A percentile compares a stretch with the other conserved stretches of the same genome.
phyloP scores from a whole-genome alignment of 2,113 vertebrate species.

The Myodes glareolus region DNA sequence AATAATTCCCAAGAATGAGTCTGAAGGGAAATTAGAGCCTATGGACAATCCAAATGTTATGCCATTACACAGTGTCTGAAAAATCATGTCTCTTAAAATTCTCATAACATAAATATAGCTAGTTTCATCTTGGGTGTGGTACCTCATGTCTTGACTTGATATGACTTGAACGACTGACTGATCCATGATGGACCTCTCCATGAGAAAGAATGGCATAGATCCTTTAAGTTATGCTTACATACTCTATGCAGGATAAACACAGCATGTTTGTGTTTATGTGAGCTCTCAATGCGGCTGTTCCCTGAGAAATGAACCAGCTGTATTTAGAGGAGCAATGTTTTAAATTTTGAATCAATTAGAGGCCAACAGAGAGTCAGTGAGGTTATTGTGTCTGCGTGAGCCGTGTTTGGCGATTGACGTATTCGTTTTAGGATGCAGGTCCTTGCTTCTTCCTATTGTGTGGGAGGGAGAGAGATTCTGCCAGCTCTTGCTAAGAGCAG shows the following conservation, averaged over 20 bases:
- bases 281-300: not conserved
- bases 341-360: not conserved
- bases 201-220: not conserved
- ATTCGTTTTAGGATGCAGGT: not conserved
- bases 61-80: not conserved
- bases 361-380: not conserved
- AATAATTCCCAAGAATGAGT: not conserved
- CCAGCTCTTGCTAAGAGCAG: not conserved
- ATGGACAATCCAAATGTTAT: not conserved
- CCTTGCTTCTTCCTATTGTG: not conserved
- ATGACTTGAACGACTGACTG: not conserved
- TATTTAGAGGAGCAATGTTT: not conserved
- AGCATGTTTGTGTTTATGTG: not conserved
- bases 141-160: not conserved
- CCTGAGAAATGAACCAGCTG: not conserved
- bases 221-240: not conserved
- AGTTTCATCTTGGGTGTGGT: not conserved
- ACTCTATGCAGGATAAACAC: not conserved
- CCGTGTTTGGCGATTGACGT: not conserved
- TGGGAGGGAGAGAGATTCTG: slow-evolving; percentile 27
- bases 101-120: not conserved
- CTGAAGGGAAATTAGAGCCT: not conserved
- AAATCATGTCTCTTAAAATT: not conserved
- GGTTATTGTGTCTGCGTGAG: not conserved
- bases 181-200: not conserved